Percentiles rank a stretch among this genome's conserved stretches.
Evolutionary conservation across 2,797 vertebrate species (phyloP).

Genomic region (Anableps anableps): DNA sequence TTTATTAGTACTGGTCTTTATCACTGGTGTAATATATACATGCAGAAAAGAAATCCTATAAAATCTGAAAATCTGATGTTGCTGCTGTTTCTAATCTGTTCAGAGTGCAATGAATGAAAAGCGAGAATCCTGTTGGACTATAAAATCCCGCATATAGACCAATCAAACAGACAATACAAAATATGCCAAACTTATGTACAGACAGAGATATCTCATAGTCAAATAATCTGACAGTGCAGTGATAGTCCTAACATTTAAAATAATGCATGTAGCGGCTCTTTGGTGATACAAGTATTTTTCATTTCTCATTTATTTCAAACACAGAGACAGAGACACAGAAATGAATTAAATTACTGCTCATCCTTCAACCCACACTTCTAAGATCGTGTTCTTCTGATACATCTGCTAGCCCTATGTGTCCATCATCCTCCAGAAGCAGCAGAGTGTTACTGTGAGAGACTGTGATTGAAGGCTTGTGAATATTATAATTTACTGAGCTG

Average conservation of each 20-base stretch:
- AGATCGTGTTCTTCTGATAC: constrained; percentile 14
- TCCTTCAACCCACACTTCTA: constrained; percentile 12
- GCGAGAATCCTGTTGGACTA: constrained; percentile 37
- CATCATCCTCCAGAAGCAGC: constrained; percentile 37
- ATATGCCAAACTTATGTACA: background rate
- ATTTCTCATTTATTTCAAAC: background rate
- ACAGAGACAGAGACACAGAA: background rate
- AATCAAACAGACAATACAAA: constrained; percentile 13
- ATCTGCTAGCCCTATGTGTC: constrained; percentile 40
- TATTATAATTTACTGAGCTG: constrained; percentile 38
- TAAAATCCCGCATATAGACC: constrained; percentile 42
- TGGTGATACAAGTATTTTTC: background rate
- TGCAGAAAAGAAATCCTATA: constrained; percentile 13
- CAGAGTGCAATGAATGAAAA: constrained; percentile 50
- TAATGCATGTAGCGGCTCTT: background rate
- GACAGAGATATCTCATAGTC: background rate
- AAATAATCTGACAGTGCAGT: background rate
- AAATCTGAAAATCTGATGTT: constrained; percentile 61
- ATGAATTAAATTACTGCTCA: background rate
- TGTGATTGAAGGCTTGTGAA: constrained; percentile 14
- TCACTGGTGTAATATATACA: background rate
- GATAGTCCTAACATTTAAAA: background rate
- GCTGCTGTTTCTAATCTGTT: constrained; percentile 56
- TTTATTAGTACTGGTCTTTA: constrained; percentile 17
- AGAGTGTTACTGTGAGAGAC: constrained; percentile 15